Base-by-base conservation (phyloP, 1,140 invertebrate species). In the Drosophila gunungcola region DNA sequence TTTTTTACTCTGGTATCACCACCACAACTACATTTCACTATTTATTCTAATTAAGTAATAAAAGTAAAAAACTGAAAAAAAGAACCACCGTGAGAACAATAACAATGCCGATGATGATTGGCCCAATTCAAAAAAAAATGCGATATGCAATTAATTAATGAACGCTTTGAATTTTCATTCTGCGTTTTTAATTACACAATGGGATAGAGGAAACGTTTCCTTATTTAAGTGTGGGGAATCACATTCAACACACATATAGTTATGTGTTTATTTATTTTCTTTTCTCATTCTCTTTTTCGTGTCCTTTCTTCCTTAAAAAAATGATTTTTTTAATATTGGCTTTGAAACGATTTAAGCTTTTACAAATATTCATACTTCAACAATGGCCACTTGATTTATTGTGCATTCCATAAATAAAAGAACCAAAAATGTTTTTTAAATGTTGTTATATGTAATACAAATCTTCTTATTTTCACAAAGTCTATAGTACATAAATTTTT, bases 71-170 rank as follows among this genome's bases (percentile, higher is more conserved):
- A 64, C 4, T 45, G 12, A 63, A 39, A 16, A 45, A 45, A 12
- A 11, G 42, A 3, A 16, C 11, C 38, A 16, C 36, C 38, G n/a
- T 57, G 39, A 63, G 29, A 63, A 62, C 12, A 58, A 63, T 36
- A 58, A n/a, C 5, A 55, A n/a, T 13, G n/a, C 7, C 16, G 3
- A 12, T 12, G 12, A 41, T 29, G 69, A 62, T 52, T 73, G 49
- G 27, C n/a, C 56, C 49, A 56, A 29, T 73, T 73, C 27, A 41
- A 27, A 10, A 29, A 73, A 75, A 10, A 45, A 46, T 46, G 68
- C n/a, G 32, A 61, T 32, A 10, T 39, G 58, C 57, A 36, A 13
- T 62, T 62, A 62, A 56, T 55, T 4, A 56, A 13, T 42, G 56
- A 32, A 9, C 25, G 3, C 7, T 12, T 6, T 27, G 1, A 46